Conservation (phyloP, 2,797 vertebrate species). For the Capromys pilorides region DNA sequence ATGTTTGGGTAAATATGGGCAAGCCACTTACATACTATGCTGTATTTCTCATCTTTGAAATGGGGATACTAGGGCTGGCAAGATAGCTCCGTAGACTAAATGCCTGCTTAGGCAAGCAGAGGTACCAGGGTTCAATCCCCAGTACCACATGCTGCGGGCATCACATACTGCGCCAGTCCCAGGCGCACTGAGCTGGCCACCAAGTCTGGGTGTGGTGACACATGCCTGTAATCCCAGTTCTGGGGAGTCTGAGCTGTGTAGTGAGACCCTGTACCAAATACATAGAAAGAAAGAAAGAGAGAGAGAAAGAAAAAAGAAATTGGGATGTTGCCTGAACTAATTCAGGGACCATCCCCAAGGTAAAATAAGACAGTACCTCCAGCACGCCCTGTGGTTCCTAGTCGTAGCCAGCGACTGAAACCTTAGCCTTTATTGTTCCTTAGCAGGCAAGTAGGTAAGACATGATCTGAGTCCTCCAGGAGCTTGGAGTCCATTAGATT, state of each 20-base stretch:
- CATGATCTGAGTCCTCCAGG: neutral
- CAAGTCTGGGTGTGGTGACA: no score
- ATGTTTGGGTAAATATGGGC: neutral
- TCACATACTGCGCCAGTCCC: no score
- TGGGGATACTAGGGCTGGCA: neutral
- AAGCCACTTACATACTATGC: neutral
- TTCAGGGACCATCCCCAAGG: neutral
- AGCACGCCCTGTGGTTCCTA: neutral
- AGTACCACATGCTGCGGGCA: no score
- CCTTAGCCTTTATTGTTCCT: neutral
- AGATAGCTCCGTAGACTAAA: no score
- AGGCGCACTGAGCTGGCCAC: no score
- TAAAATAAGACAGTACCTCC: neutral
- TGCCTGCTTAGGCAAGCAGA: no score
- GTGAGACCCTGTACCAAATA: no score
- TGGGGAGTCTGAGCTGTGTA: no score
- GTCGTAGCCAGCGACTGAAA: neutral
- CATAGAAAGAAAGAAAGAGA: no score
- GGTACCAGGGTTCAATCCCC: no score
- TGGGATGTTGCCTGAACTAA: neutral
- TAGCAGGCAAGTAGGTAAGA: neutral
- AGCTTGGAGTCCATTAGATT: neutral
- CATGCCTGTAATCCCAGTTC: no score
- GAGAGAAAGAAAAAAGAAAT: neutral
- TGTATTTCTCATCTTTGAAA: neutral